A percentile compares a stretch with the other conserved stretches of the same genome.
These are phyloP conservation scores for Darevskia nairensis DNA, from an alignment of 2,797 vertebrate genomes.

Conservation along the genomic window DNA sequence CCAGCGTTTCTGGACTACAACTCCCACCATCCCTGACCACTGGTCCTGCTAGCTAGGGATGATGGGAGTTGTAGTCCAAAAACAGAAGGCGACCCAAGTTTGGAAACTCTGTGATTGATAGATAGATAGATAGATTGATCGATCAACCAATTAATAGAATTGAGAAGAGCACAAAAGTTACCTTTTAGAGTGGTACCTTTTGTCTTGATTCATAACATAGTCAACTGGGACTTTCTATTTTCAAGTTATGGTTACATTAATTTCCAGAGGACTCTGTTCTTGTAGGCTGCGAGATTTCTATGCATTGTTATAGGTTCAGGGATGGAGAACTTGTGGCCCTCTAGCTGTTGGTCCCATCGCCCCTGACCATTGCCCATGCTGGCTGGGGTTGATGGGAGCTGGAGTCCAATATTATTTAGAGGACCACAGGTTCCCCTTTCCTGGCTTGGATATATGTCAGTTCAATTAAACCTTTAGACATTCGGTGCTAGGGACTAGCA, in stretches of 20 bases:
- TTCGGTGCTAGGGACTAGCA: neutral
- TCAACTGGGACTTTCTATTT: neutral
- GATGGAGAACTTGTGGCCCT: neutral
- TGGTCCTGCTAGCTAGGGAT: too few species aligned
- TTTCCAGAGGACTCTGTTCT: neutral
- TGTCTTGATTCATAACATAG: neutral
- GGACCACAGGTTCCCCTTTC: too few species aligned
- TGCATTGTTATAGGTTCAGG: neutral
- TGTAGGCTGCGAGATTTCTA: neutral
- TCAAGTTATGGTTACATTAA: neutral
- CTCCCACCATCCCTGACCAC: too few species aligned
- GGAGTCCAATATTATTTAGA: too few species aligned
- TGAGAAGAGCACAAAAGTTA: neutral
- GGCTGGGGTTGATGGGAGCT: too few species aligned
- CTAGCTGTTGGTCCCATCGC: too few species aligned
- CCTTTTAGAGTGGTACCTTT: neutral
- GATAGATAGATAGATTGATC: accelerated
- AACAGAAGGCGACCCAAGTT: too few species aligned
- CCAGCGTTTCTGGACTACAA: too few species aligned
- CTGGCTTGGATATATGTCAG: neutral
- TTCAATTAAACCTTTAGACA: neutral
- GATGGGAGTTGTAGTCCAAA: too few species aligned
- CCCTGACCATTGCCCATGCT: too few species aligned
- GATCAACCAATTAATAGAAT: too few species aligned
- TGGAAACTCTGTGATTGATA: too few species aligned